These are phyloP conservation scores for Tholera decimalis DNA, from an alignment of 2,888 invertebrate genomes.

Conservation along the genomic window DNA sequence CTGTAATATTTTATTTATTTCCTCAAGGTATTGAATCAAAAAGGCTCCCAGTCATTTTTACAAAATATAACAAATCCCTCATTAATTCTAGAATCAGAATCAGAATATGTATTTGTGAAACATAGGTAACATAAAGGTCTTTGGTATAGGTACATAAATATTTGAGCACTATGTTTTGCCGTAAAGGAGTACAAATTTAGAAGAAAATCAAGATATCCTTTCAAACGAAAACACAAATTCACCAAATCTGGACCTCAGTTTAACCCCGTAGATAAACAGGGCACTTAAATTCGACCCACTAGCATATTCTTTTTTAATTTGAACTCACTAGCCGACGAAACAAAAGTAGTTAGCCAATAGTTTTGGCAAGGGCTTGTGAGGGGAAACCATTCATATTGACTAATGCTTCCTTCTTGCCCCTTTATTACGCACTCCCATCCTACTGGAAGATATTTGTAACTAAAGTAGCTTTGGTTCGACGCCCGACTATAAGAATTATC, in stretches of 20 bases:
- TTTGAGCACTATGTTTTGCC: too few species aligned
- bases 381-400: slow-evolving; percentile 87
- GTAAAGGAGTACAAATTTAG: too few species aligned
- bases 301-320: slow-evolving; percentile 73
- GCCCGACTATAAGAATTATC: slow-evolving; percentile 73
- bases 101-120: too few species aligned
- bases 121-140: too few species aligned
- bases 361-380: slow-evolving; percentile 77
- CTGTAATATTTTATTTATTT: too few species aligned
- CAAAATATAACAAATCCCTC: too few species aligned
- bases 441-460: slow-evolving; percentile 77
- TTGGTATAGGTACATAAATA: too few species aligned
- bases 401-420: slow-evolving; percentile 83
- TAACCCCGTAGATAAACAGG: slow-evolving; percentile 42
- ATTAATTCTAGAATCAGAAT: too few species aligned
- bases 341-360: slow-evolving; percentile 81
- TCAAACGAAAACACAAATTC: background rate
- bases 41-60: too few species aligned
- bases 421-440: slow-evolving; percentile 78
- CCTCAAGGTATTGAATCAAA: too few species aligned
- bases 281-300: slow-evolving; percentile 49
- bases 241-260: background rate
- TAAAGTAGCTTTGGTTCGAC: slow-evolving; percentile 75
- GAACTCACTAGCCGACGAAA: slow-evolving; percentile 69
- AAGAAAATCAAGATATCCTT: background rate